phyloP scores from a whole-genome alignment of 1,140 invertebrate genomes.

The Drosophila busckii region DNA sequence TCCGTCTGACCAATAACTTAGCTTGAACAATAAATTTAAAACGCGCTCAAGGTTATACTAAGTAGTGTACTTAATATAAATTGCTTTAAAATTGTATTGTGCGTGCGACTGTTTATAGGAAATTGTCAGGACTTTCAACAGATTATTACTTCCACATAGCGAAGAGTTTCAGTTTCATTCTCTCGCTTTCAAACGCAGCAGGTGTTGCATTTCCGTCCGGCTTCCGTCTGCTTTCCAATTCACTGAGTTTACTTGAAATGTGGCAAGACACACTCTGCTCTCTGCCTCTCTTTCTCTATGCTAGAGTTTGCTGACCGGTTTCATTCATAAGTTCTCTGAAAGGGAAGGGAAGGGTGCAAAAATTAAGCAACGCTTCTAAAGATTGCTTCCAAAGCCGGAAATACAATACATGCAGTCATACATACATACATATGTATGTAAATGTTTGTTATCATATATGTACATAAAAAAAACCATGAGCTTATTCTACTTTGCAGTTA shows the following conservation, averaged over 20 bases:
- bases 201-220: conserved; percentile 35
- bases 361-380: conserved; percentile 17
- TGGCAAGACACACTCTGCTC: conserved; percentile 17
- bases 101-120: too few relatives aligned
- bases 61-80: not conserved
- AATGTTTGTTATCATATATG: too few relatives aligned
- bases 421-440: not conserved
- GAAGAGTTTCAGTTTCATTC: conserved; percentile 44
- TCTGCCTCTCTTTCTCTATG: not conserved
- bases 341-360: conserved; percentile 11
- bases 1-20: conserved; percentile 26
- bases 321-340: conserved; percentile 18
- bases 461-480: too few relatives aligned
- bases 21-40: not conserved
- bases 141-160: not conserved
- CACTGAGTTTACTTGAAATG: conserved; percentile 38
- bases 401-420: conserved; percentile 20
- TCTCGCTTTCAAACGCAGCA: conserved; percentile 49
- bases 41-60: not conserved
- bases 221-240: conserved; percentile 42
- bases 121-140: too few relatives aligned
- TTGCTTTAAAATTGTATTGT: too few relatives aligned
- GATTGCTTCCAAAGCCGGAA: not conserved
- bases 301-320: not conserved
- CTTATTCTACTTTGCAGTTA: too few relatives aligned